These are phyloP conservation scores for Scaptomyza reducta DNA, from an alignment of 2,888 invertebrate genomes.

Conservation along the genomic window DNA sequence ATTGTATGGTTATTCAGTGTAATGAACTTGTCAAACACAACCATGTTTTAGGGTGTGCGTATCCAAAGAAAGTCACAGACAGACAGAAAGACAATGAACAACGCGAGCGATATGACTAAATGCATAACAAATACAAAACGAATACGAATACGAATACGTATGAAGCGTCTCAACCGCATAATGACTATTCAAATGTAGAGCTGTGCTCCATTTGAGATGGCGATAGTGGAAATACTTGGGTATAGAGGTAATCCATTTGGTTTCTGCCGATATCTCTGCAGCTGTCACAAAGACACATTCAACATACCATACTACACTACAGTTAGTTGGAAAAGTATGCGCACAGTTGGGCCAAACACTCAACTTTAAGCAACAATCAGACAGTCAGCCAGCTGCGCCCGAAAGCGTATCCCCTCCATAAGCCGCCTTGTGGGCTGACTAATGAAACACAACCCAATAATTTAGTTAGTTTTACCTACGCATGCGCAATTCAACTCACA, in stretches of 20 bases:
- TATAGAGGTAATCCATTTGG: slow-evolving; percentile 69
- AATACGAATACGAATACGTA: not conserved
- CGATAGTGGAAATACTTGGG: slow-evolving; percentile 22
- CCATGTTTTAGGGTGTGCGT: slow-evolving; percentile 72
- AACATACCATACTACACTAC: slow-evolving; percentile 21
- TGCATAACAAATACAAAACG: too few relatives aligned
- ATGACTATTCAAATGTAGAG: slow-evolving; percentile 65
- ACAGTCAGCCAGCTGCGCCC: slow-evolving; percentile 31
- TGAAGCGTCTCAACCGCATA: slow-evolving; percentile 48
- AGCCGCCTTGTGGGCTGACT: slow-evolving; percentile 64
- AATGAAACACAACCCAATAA: slow-evolving; percentile 77
- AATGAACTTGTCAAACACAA: slow-evolving; percentile 75
- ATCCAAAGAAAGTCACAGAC: slow-evolving; percentile 64
- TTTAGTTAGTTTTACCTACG: slow-evolving; percentile 77
- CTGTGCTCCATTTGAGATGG: slow-evolving; percentile 70
- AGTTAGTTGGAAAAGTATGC: slow-evolving; percentile 68
- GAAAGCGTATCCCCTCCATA: slow-evolving; percentile 17
- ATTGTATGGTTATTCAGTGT: slow-evolving; percentile 39
- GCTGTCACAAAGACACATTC: slow-evolving; percentile 62
- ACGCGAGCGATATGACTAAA: slow-evolving; percentile 31
- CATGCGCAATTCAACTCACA: slow-evolving; percentile 71
- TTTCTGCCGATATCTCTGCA: slow-evolving; percentile 68
- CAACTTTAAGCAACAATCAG: slow-evolving; percentile 21
- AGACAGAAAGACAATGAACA: slow-evolving; percentile 35
- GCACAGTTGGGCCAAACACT: slow-evolving; percentile 49